Base-by-base conservation (phyloP, 2,113 vertebrate species). In the Campylorhamphus procurvoides region DNA sequence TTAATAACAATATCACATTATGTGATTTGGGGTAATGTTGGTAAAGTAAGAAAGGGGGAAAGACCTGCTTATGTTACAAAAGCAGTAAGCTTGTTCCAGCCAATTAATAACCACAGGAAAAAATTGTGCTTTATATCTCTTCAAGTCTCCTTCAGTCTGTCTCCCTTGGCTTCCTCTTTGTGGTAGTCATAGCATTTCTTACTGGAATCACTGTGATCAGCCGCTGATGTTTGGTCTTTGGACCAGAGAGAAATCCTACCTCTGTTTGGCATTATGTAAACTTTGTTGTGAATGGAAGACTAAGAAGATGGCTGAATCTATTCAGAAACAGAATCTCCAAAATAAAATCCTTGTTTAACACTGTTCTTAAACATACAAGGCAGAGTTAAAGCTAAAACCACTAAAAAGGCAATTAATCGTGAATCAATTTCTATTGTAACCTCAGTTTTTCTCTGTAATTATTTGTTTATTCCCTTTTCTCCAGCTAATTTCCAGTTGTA, bases 161-260 rank as follows among this genome's bases (percentile, higher is more conserved):
- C 33, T 84, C 12, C 14, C 16, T 67, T 0, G 0, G 14, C 10
- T 85, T 83, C 80, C 17, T 23, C 17, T 66, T 1, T 1, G 24
- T 40, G n/a, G 28, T 11, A 63, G 28, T 18, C 12, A 3, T 24
- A 81, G 33, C 33, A 19, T 68, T 62, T 84, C 25, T 55, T 77
- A 33, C 14, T 33, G 62, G 37, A 46, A 33, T 66, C 46, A 44
- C 14, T 33, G 49, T 40, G 67, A 53, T 22, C 42, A 75, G 18
- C 31, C 42, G 18, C 23, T 76, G 15, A 12, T 37, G 31, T 55
- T 88, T 47, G 23, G 14, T 79, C 17, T 74, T 81, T 31, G 33
- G 40, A 29, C 24, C 31, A 76, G 29, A 60, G 35, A 50, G 40
- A 58, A 85, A 60, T 88, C 12, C 29, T 33, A 11, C 13, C 8